These are phyloP conservation scores for Drosophila nebulosa DNA, from an alignment of 1,140 invertebrate species.

Conservation along the genomic window DNA sequence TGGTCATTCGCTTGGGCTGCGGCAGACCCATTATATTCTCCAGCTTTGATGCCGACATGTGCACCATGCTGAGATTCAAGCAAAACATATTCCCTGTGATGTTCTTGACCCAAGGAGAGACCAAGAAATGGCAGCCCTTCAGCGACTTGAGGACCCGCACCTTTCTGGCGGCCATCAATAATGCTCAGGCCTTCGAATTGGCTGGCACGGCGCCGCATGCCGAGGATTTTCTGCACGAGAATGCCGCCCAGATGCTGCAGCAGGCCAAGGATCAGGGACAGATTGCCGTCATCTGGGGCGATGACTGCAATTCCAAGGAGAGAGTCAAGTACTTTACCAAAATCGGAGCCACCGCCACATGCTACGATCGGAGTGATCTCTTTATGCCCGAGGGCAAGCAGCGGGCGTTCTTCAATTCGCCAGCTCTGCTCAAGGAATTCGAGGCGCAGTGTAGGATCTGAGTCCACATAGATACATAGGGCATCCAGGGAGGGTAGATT, in stretches of 20 bases:
- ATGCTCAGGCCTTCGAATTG: constrained; percentile 89
- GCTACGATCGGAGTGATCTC: constrained; percentile 93
- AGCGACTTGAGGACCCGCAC: constrained; percentile 90
- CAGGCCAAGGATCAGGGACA: constrained; percentile 88
- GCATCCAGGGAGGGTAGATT: constrained; percentile 44
- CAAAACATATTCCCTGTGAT: constrained; percentile 97
- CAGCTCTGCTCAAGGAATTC: constrained; percentile 61
- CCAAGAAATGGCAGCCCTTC: constrained; percentile 90
- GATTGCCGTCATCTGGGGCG: constrained; percentile 96
- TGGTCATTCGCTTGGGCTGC: constrained; percentile 88
- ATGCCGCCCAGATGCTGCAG: constrained; percentile 86
- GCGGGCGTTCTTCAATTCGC: constrained; percentile 70
- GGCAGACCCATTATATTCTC: constrained; percentile 93
- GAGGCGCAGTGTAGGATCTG: constrained; percentile 64
- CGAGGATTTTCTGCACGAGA: constrained; percentile 92
- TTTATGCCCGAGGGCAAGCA: constrained; percentile 61
- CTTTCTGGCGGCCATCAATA: constrained; percentile 90
- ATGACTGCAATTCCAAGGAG: constrained; percentile 93
- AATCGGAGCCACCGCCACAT: constrained; percentile 93
- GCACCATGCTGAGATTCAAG: constrained; percentile 94
- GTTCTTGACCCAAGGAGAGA: constrained; percentile 94
- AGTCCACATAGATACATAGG: background rate
- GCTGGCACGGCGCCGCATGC: constrained; percentile 95
- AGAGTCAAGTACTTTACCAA: constrained; percentile 92
- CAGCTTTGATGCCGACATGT: constrained; percentile 97